These are phyloP conservation scores for Schizaphis graminum DNA, from an alignment of 2,888 invertebrate species.

Conservation along the genomic window DNA sequence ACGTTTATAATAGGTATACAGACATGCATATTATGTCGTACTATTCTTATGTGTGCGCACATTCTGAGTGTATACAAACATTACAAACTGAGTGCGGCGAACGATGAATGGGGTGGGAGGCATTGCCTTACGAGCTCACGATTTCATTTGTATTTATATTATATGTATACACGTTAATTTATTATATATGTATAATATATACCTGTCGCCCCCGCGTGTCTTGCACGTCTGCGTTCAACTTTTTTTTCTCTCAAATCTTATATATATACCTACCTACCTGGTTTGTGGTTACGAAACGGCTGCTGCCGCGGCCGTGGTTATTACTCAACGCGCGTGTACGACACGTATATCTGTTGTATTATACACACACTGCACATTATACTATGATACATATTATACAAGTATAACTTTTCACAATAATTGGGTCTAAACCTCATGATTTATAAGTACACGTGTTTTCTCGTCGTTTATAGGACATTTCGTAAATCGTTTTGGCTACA, in stretches of 20 bases:
- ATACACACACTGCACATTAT: not conserved
- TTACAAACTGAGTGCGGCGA: no score
- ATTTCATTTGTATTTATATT: constrained; percentile 32
- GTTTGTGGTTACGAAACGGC: constrained; percentile 36
- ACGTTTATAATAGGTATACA: constrained; percentile 7
- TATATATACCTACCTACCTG: not conserved
- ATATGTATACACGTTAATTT: not conserved
- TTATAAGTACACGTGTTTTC: not conserved
- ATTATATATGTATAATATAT: not conserved
- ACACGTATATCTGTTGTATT: not conserved
- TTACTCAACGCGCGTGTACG: constrained; percentile 29
- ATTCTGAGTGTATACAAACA: not conserved
- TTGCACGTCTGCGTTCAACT: constrained; percentile 17
- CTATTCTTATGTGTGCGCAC: not conserved
- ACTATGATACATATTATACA: not conserved
- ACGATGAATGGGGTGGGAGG: not conserved
- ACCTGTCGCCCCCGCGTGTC: constrained; percentile 49
- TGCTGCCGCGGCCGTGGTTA: not conserved
- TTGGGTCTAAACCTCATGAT: not conserved
- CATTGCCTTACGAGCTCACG: constrained; percentile 27
- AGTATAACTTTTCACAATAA: not conserved
- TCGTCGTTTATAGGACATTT: not conserved
- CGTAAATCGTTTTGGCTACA: not conserved
- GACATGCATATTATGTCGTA: not conserved
- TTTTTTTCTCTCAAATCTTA: constrained; percentile 23